phyloP scores from a whole-genome alignment of 2,888 invertebrate species.

The Cryptus viduatorius region DNA sequence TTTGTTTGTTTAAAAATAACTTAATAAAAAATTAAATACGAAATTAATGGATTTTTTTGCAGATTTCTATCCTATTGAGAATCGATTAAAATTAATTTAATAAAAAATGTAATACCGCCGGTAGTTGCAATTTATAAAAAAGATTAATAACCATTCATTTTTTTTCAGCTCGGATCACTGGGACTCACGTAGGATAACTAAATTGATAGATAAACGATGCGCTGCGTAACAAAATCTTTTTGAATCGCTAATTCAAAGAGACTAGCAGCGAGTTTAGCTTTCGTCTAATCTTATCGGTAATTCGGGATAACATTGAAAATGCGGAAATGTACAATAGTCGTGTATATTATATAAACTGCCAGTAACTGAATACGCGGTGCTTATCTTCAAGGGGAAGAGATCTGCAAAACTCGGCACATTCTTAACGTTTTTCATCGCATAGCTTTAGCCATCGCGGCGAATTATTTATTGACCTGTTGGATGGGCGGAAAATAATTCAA shows the following conservation, averaged over 20 bases:
- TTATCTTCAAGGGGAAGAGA: background rate
- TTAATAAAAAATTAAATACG: too few relatives aligned
- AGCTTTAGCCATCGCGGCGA: background rate
- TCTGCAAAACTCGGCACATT: conserved; percentile 9
- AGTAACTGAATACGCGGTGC: background rate
- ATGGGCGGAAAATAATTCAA: background rate
- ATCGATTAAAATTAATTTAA: too few relatives aligned
- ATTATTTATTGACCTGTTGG: conserved; percentile 5
- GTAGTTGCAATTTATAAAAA: too few relatives aligned
- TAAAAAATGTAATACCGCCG: too few relatives aligned
- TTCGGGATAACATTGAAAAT: background rate
- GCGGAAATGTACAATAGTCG: conserved; percentile 24
- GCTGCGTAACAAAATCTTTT: background rate
- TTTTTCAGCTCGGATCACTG: conserved; percentile 81
- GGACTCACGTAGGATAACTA: conserved; percentile 77
- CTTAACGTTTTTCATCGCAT: conserved; percentile 19
- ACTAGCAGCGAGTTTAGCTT: conserved; percentile 10
- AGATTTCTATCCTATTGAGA: too few relatives aligned
- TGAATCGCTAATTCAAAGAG: background rate
- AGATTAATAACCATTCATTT: conserved; percentile 19
- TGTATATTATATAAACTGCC: conserved; percentile 37
- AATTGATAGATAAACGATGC: background rate
- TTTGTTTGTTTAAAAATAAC: too few relatives aligned
- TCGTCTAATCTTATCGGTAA: conserved; percentile 22
- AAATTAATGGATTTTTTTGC: too few relatives aligned